Evolutionary conservation across 2,113 vertebrate genomes (phyloP).

Genomic region (Xiphophorus couchianus): DNA sequence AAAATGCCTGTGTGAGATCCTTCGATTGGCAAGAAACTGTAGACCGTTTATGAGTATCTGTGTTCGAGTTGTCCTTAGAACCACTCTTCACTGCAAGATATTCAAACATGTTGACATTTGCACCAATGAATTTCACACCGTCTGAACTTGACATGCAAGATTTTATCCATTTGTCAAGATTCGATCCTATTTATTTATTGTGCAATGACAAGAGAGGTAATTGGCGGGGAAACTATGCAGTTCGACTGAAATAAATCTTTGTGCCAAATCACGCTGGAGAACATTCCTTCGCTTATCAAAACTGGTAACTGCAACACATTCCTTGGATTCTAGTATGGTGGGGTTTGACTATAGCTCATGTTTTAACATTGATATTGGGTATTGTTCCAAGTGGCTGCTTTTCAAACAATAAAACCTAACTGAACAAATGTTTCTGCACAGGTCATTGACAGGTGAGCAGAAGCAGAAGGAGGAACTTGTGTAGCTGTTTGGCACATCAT

Average conservation of each 20-base stretch:
- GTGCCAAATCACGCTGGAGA: background rate
- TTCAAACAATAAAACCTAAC: background rate
- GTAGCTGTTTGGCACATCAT: background rate
- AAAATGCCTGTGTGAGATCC: background rate
- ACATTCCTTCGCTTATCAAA: background rate
- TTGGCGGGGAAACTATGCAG: background rate
- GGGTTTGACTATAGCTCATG: background rate
- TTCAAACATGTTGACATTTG: background rate
- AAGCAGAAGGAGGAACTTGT: background rate
- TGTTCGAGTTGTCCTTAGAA: background rate
- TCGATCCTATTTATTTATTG: background rate
- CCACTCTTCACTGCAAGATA: background rate
- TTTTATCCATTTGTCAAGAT: background rate
- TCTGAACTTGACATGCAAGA: background rate
- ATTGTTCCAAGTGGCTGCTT: background rate
- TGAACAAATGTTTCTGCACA: background rate
- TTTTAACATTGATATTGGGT: background rate
- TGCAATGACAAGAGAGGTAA: background rate
- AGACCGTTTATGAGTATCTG: background rate
- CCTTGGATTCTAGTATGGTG: background rate
- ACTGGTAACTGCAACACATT: background rate
- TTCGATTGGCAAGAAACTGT: constrained; percentile 10
- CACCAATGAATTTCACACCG: background rate
- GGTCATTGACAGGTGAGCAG: background rate
- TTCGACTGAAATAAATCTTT: background rate